A percentile compares a stretch with the other conserved stretches of the same genome.
phyloP scores from a whole-genome alignment of 1,140 invertebrate genomes.

The Tachypleus tridentatus region DNA sequence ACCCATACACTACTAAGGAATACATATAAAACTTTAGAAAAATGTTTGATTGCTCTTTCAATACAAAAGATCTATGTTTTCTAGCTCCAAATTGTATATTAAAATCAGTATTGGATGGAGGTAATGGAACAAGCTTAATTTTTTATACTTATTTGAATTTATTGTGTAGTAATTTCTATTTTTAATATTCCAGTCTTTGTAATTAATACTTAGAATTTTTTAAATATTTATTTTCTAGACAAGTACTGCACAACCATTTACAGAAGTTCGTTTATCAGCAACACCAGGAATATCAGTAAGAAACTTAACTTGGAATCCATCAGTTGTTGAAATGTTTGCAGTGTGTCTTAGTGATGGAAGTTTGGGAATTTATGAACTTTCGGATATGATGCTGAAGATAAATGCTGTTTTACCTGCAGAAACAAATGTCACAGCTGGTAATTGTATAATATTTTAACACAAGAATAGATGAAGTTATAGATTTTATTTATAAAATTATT shows the following conservation, averaged over 20 bases:
- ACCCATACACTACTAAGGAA: too few species aligned
- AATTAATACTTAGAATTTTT: too few species aligned
- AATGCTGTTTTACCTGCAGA: conserved; percentile 32
- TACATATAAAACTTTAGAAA: too few species aligned
- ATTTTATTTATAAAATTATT: not conserved
- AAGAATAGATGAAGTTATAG: not conserved
- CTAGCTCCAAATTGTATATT: too few species aligned
- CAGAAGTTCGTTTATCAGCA: conserved; percentile 25
- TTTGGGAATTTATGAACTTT: conserved; percentile 29
- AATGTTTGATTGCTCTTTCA: too few species aligned
- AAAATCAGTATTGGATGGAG: too few species aligned
- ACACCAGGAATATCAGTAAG: conserved; percentile 17
- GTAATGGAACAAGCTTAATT: too few species aligned
- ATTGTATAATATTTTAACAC: not conserved
- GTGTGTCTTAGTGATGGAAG: conserved; percentile 32
- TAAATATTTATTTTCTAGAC: conserved; percentile 14
- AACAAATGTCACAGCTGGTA: conserved; percentile 29
- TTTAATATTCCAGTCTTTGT: too few species aligned
- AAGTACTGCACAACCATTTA: conserved; percentile 24
- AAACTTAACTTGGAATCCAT: conserved; percentile 41
- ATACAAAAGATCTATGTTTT: too few species aligned
- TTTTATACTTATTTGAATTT: too few species aligned
- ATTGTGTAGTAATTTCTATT: too few species aligned
- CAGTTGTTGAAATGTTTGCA: conserved; percentile 30
- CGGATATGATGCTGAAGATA: conserved; percentile 30